Evolutionary conservation across 2,888 invertebrate species (phyloP).

Genomic region (Cosmopolites sordidus): DNA sequence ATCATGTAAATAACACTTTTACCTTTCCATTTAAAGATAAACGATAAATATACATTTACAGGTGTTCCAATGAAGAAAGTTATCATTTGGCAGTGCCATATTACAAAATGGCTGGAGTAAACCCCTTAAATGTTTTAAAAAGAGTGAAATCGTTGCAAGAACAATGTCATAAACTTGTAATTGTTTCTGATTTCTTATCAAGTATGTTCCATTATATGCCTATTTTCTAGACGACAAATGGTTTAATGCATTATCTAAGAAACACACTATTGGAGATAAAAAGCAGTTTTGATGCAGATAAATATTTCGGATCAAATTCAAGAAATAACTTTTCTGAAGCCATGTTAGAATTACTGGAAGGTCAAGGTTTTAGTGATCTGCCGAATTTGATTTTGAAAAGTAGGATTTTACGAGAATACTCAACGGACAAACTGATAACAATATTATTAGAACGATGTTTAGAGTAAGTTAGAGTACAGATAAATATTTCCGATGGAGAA

Average conservation of each 20-base stretch:
- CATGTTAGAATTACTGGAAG: conserved; percentile 47
- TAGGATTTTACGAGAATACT: conserved; percentile 53
- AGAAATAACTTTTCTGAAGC: conserved; percentile 47
- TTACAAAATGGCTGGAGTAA: conserved; percentile 54
- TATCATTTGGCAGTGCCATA: conserved; percentile 51
- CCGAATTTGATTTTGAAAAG: conserved; percentile 53
- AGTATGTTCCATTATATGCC: background rate
- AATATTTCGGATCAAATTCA: conserved; percentile 43
- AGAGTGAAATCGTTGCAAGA: conserved; percentile 45
- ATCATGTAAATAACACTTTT: conserved; percentile 45
- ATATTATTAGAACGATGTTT: conserved; percentile 43
- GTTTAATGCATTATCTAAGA: conserved; percentile 45
- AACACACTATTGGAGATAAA: conserved; percentile 46
- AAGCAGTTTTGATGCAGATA: conserved; percentile 49
- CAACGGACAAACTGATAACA: conserved; percentile 53
- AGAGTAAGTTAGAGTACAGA: no score
- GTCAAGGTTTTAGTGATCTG: conserved; percentile 47
- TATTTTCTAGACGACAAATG: conserved; percentile 40
- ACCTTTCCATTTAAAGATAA: no score
- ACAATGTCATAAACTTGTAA: conserved; percentile 42
- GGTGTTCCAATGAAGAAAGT: conserved; percentile 40
- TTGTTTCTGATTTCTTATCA: background rate
- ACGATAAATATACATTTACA: conserved; percentile 32
- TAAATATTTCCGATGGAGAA: no score
- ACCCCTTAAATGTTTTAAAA: conserved; percentile 50